Evolutionary conservation across 1,140 invertebrate genomes (phyloP).

Genomic region (Aphaenogaster floridana): DNA sequence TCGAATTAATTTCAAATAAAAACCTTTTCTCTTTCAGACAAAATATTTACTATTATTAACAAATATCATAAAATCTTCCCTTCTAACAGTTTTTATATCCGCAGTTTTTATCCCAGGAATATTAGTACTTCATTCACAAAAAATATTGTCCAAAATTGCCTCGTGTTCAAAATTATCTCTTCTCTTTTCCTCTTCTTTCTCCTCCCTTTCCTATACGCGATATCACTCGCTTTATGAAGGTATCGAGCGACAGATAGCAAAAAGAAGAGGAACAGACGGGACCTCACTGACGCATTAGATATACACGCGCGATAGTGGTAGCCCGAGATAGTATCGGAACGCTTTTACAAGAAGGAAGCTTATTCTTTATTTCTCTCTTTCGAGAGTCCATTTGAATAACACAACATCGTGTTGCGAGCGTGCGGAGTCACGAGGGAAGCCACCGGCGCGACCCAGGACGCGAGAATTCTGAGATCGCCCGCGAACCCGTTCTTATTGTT

Average conservation of each 20-base stretch:
- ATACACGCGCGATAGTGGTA: constrained; percentile 71
- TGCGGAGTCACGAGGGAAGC: constrained; percentile 69
- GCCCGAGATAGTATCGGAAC: constrained; percentile 68
- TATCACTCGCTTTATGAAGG: constrained; percentile 37
- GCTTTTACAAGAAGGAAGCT: constrained; percentile 61
- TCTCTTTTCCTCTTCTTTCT: too few species aligned
- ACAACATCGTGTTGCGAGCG: constrained; percentile 66
- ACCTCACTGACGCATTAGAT: constrained; percentile 66
- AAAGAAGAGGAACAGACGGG: constrained; percentile 30
- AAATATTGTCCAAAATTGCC: not conserved
- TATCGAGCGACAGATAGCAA: constrained; percentile 34
- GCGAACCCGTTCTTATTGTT: constrained; percentile 71
- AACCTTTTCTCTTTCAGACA: not conserved
- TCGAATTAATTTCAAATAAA: not conserved
- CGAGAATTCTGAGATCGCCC: constrained; percentile 64
- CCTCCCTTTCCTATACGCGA: not conserved
- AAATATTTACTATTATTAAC: not conserved
- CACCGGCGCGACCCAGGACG: constrained; percentile 56
- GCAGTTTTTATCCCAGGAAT: not conserved
- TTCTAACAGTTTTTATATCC: not conserved
- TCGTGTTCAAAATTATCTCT: not conserved
- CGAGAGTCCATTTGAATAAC: constrained; percentile 74
- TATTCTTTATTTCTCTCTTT: constrained; percentile 59
- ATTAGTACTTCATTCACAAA: not conserved
- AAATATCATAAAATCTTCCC: not conserved